A percentile compares a stretch with the other conserved stretches of the same genome.
These are phyloP conservation scores for Indri indri DNA, from an alignment of 2,113 vertebrate species.

Conservation along the genomic window DNA sequence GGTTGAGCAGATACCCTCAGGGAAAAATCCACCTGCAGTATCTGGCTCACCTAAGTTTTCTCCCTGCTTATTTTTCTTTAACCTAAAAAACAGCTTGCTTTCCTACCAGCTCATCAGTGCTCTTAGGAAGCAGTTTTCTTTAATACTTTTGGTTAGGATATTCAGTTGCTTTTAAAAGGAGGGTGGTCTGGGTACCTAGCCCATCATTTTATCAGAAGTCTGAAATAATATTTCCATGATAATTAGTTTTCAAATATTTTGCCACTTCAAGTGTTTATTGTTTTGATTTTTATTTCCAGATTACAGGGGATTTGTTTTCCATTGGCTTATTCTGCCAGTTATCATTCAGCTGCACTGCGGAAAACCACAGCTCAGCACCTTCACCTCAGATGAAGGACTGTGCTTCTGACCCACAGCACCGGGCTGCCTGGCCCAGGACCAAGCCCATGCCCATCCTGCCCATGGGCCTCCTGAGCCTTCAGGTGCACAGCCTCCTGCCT, in stretches of 20 bases:
- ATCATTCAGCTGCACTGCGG: neutral
- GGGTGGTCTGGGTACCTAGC: neutral
- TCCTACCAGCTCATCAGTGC: neutral
- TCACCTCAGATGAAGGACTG: neutral
- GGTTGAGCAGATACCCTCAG: neutral
- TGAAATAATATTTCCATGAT: neutral
- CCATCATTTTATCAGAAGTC: neutral
- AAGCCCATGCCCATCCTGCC: neutral
- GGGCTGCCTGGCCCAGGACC: too few relatives aligned
- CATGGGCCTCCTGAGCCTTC: rapidly evolving
- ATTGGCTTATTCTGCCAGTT: neutral
- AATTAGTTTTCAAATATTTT: neutral
- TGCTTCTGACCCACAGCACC: neutral
- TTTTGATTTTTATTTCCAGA: neutral
- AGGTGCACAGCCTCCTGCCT: rapidly evolving
- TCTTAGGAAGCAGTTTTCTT: neutral
- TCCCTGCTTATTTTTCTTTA: neutral
- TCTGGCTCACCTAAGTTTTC: neutral
- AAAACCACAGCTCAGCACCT: neutral
- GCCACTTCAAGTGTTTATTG: neutral
- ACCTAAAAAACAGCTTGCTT: neutral
- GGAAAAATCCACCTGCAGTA: neutral
- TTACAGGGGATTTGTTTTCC: neutral
- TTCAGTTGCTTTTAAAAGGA: neutral
- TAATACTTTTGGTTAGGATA: neutral